A percentile compares a stretch with the other conserved stretches of the same genome.
Evolutionary conservation across 2,797 vertebrate species (phyloP).

Genomic region (Semotilus atromaculatus): DNA sequence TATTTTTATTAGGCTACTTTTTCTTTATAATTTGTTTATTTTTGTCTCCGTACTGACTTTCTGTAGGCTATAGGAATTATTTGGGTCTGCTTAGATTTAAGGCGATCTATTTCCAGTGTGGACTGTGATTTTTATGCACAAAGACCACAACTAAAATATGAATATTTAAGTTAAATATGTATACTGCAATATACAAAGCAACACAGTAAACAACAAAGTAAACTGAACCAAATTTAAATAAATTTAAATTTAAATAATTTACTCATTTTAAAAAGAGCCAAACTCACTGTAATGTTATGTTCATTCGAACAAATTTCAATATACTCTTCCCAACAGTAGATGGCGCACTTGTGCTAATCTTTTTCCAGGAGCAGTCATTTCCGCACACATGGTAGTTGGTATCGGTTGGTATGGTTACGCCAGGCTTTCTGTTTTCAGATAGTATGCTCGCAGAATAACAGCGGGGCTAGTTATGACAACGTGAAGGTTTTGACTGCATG

Average conservation of each 20-base stretch:
- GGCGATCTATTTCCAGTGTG: no score
- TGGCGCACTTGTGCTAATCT: neutral
- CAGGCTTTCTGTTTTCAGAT: neutral
- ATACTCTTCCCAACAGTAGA: constrained; percentile 35
- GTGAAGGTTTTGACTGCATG: neutral
- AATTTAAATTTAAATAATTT: neutral
- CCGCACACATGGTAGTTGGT: constrained; percentile 19
- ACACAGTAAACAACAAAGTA: neutral
- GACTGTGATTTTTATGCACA: no score
- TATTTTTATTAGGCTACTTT: no score
- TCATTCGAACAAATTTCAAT: neutral
- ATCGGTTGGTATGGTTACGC: constrained; percentile 45
- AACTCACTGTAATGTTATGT: neutral
- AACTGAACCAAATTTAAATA: neutral
- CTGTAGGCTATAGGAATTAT: neutral
- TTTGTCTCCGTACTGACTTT: neutral
- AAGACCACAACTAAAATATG: neutral
- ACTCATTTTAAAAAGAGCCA: neutral
- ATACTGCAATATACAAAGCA: neutral
- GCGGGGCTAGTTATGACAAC: neutral
- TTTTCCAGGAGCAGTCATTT: neutral
- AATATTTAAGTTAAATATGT: neutral
- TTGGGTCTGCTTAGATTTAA: no score
- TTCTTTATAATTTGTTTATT: neutral
- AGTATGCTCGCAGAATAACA: neutral